Conservation (phyloP, 2,888 invertebrate species). For the Alviniconcha strummeri region DNA sequence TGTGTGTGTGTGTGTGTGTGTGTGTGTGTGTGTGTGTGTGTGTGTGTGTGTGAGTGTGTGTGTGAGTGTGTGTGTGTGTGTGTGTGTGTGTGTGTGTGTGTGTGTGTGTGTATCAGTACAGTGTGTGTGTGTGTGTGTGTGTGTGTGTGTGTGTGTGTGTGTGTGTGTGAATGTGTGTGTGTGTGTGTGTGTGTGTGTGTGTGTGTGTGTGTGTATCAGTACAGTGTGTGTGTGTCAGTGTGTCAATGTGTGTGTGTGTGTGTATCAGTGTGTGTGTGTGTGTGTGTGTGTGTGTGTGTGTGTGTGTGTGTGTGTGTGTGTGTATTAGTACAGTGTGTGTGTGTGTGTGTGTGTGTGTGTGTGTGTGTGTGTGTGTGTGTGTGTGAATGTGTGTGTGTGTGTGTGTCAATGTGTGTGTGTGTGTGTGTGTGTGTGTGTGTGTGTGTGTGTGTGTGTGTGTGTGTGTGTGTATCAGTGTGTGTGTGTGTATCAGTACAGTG, state of each 20-base stretch:
- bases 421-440: conserved; percentile 9
- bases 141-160: too few species aligned
- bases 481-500: background rate
- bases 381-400: background rate
- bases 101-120: too few species aligned
- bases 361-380: background rate
- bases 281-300: too few species aligned
- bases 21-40: conserved; percentile 18
- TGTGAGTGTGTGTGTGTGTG: background rate
- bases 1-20: conserved; percentile 16
- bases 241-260: background rate
- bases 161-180: too few species aligned
- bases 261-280: background rate
- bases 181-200: too few species aligned
- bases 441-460: conserved; percentile 7
- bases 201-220: too few species aligned
- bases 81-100: background rate
- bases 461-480: background rate
- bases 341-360: too few species aligned
- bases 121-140: background rate
- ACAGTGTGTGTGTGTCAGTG: background rate
- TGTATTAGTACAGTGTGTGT: too few species aligned
- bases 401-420: background rate
- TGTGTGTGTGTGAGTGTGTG: conserved; percentile 1
- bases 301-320: too few species aligned